phyloP scores from a whole-genome alignment of 2,888 invertebrate species.

The Doris montereyensis region DNA sequence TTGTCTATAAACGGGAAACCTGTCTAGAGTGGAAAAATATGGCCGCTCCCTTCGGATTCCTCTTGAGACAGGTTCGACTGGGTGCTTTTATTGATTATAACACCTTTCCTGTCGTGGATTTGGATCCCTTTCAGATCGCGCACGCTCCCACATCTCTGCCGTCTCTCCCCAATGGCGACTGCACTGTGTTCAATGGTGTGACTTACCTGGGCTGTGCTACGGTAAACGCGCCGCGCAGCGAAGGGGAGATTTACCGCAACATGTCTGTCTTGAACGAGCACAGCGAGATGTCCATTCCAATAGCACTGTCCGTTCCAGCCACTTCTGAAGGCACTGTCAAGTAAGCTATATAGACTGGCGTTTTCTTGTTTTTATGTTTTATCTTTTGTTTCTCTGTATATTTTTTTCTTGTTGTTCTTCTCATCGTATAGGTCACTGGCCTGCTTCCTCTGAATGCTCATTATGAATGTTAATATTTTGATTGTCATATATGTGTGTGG shows the following conservation, averaged over 20 bases:
- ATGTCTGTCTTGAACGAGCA: conserved; percentile 92
- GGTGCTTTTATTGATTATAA: no score
- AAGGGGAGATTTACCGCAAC: conserved; percentile 91
- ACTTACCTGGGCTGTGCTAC: conserved; percentile 93
- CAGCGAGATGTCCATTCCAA: conserved; percentile 85
- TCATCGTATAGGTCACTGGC: neutral
- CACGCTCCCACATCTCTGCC: conserved; percentile 63
- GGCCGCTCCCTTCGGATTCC: no score
- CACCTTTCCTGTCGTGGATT: no score
- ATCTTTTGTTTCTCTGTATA: neutral
- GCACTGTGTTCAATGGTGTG: conserved; percentile 87
- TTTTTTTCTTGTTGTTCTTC: neutral
- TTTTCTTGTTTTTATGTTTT: neutral
- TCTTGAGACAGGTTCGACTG: no score
- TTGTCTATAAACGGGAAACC: no score
- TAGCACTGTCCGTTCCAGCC: conserved; percentile 92
- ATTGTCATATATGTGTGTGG: no score
- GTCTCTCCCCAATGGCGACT: conserved; percentile 59
- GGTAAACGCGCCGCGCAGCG: conserved; percentile 93
- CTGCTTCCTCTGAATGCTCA: neutral
- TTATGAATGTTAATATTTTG: neutral
- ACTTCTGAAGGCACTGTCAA: conserved; percentile 93
- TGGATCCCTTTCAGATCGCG: conserved; percentile 50
- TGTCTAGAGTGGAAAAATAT: no score
- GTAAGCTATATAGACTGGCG: no score